Conservation (phyloP, 64 coral and sea anemone genomes). For the Orbicella faveolata region DNA sequence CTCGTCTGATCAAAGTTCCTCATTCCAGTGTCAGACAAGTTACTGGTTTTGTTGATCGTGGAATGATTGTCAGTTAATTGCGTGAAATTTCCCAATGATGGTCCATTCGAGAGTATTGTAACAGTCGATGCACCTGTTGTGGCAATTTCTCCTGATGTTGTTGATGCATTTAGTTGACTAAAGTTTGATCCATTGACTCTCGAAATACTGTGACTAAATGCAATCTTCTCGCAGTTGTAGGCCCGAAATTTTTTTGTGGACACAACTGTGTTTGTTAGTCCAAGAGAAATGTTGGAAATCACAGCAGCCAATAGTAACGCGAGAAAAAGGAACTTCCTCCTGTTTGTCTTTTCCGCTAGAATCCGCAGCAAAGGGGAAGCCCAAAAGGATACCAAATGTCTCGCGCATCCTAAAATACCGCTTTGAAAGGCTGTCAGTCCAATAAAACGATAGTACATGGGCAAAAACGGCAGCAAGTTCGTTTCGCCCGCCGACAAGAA, state of each 20-base stretch:
- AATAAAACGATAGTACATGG: constrained; percentile 93
- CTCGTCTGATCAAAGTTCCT: not conserved
- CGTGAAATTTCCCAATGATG: not conserved
- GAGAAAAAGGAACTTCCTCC: constrained; percentile 82
- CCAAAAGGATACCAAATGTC: constrained; percentile 81
- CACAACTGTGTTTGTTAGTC: constrained; percentile 50
- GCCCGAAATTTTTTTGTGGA: constrained; percentile 1
- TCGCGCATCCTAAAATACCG: constrained; percentile 70
- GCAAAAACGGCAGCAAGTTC: constrained; percentile 77
- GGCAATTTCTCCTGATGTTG: not conserved
- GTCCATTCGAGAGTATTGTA: constrained; percentile 5
- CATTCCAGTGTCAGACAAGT: not conserved
- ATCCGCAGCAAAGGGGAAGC: constrained; percentile 67
- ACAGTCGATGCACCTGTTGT: not conserved
- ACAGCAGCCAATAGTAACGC: constrained; percentile 61
- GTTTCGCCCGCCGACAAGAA: constrained; percentile 70
- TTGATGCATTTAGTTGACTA: constrained; percentile 1
- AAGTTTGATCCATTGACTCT: constrained; percentile 23
- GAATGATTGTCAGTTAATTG: not conserved
- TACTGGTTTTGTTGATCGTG: not conserved
- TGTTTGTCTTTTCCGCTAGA: constrained; percentile 73
- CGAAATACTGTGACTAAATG: not conserved
- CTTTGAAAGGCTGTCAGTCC: constrained; percentile 89
- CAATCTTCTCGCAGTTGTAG: constrained; percentile 24
- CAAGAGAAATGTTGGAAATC: constrained; percentile 68